Base-by-base conservation (phyloP, 2,888 invertebrate genomes). In the Cataglyphis albicans region DNA sequence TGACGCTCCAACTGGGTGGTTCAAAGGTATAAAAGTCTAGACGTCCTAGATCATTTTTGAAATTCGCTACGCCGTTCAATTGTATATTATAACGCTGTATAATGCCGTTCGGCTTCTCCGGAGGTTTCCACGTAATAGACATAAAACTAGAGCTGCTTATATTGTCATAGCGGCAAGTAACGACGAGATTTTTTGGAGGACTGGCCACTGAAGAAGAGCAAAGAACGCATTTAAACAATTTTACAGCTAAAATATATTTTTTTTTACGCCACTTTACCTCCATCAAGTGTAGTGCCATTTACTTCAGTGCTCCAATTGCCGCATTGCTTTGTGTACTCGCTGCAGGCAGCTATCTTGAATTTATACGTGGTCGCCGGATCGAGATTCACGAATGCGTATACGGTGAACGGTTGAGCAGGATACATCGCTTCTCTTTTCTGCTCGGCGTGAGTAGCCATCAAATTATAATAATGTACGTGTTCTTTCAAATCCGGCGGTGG, bases 221-320 rank as follows among this genome's bases (percentile, higher is more conserved):
- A 73, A 0, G n/a, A 5, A 55, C 21, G 29, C 5, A 29, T 21
- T 73, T 61, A 5, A n/a, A 61, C n/a, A n/a, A 65, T 52, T 67
- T 38, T 25, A 32, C n/a, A 21, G 6, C 48, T 61, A 55, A 32
- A 52, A 59, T 75, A 48, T 55, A 55, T 18, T 21, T 57, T 80
- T 41, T 32, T 32, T 59, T 7, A 18, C 12, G 25, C 15, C 12
- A 21, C 52, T 61, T 18, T 91, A 95, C 95, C 94, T 3, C 98
- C 98, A 93, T 98, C 98, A 95, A 98, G 96, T 0, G 98, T 98
- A 0, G 97, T 97, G 0, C 97, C 98, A 92, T 97, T 97, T 86
- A 97, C 97, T 89, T 96, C 95, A 48, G 96, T 95, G 0, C 98
- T 98, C 97, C 97, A 97, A 15, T 96, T 96, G 0, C 98, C 98